phyloP scores from a whole-genome alignment of 2,797 vertebrate species.

The Scomberomorus guttatus region DNA sequence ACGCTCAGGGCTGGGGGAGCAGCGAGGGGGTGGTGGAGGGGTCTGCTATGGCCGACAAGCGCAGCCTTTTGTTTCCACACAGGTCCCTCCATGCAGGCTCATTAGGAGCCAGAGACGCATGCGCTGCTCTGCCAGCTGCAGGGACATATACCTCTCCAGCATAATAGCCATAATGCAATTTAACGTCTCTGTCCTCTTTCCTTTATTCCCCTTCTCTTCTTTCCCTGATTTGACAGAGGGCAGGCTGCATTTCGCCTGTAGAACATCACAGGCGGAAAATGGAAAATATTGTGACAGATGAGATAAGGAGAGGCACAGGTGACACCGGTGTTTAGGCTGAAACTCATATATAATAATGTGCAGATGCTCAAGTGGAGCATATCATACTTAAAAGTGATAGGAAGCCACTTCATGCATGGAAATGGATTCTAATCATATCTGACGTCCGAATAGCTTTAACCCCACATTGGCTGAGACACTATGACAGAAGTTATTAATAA shows the following conservation, averaged over 20 bases:
- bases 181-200: constrained; percentile 67
- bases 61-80: constrained; percentile 89
- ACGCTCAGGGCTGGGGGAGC: constrained; percentile 81
- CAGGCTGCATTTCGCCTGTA: constrained; percentile 57
- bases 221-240: constrained; percentile 73
- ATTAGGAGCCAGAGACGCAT: constrained; percentile 80
- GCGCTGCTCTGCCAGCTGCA: constrained; percentile 76
- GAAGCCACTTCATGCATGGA: constrained; percentile 55
- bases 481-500: constrained; percentile 84
- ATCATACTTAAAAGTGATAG: constrained; percentile 62
- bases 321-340: constrained; percentile 77
- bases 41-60: constrained; percentile 80
- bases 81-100: constrained; percentile 76
- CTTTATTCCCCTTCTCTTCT: constrained; percentile 56
- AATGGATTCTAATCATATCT: constrained; percentile 73
- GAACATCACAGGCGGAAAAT: constrained; percentile 62
- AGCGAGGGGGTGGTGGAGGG: constrained; percentile 72
- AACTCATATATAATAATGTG: constrained; percentile 73
- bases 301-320: constrained; percentile 77
- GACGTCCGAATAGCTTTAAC: constrained; percentile 69
- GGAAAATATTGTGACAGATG: constrained; percentile 77
- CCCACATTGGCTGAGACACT: constrained; percentile 64
- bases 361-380: constrained; percentile 60
- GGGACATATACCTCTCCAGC: constrained; percentile 67
- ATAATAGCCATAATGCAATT: constrained; percentile 79